Base-by-base conservation (phyloP, 1,140 invertebrate species). In the Rhizoglyphus robini region DNA sequence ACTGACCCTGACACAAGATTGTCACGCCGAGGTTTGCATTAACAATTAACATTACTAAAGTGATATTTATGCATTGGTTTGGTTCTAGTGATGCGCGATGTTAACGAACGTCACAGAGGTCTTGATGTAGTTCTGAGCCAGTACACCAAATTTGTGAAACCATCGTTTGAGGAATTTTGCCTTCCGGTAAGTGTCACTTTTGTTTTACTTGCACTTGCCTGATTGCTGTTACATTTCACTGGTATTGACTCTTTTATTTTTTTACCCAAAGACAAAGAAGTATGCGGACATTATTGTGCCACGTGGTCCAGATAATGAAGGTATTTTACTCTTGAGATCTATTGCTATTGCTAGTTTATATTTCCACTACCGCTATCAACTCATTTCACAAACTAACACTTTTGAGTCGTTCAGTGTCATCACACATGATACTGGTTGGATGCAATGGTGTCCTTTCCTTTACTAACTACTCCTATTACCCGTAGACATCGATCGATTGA, bases 261-360 rank as follows among this genome's bases (percentile, higher is more conserved):
- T 41, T 51, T 15, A 23, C 41, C 25, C 71, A 81, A 77, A 92
- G 88, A 99, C 96, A 0, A 99, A 99, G 78, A 99, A 99, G 76
- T 98, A 96, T 81, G 96, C 95, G 60, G 96, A 99, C 80, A 90
- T 99, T 32, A 98, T 99, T 69, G 97, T 99, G 77, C 96, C 96
- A 13, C 81, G 94, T 69, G 93, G 93, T 68, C 92, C 93, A 36
- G 94, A 97, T 75, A 97, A 97, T 75, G 86, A 83, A 79, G 90
- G 91, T 94, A 64, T 60, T 48, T 5, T 38, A 8, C 31, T 60
- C 5, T n/a, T n/a, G n/a, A n/a, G n/a, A n/a, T n/a, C n/a, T n/a
- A n/a, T n/a, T n/a, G n/a, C n/a, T n/a, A n/a, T n/a, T n/a, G n/a
- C n/a, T n/a, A n/a, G n/a, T n/a, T n/a, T n/a, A n/a, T n/a, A n/a